A percentile compares a stretch with the other conserved stretches of the same genome.
Evolutionary conservation across 2,888 invertebrate species (phyloP).

Genomic region (Andricus quercusramuli): DNA sequence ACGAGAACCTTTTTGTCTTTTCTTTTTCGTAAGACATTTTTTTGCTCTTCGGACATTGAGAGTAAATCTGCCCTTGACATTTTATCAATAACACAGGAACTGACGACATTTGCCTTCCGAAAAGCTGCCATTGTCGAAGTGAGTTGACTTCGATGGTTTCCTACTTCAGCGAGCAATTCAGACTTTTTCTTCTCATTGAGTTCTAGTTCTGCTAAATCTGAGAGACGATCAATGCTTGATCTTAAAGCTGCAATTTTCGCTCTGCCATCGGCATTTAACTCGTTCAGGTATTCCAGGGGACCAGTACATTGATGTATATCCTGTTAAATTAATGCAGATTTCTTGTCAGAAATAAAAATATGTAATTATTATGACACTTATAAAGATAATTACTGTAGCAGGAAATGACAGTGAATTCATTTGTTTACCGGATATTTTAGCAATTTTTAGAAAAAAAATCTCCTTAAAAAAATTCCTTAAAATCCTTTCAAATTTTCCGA

Average conservation of each 20-base stretch:
- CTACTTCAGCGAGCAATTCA: conserved; percentile 83
- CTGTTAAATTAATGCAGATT: conserved; percentile 76
- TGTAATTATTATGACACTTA: background rate
- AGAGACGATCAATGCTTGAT: conserved; percentile 86
- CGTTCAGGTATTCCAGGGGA: conserved; percentile 85
- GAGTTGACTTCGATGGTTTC: conserved; percentile 85
- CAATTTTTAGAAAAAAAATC: no score
- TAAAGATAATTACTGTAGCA: background rate
- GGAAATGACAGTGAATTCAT: no score
- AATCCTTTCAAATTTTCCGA: no score
- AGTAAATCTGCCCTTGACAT: conserved; percentile 87
- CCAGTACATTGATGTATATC: conserved; percentile 88
- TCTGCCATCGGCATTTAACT: conserved; percentile 88
- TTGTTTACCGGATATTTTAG: no score
- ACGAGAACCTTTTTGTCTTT: conserved; percentile 84
- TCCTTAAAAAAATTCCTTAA: no score
- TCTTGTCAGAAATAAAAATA: conserved; percentile 37
- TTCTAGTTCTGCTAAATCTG: conserved; percentile 81
- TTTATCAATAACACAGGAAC: conserved; percentile 89
- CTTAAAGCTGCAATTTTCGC: conserved; percentile 84
- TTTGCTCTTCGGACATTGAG: conserved; percentile 80
- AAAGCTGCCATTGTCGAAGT: conserved; percentile 88
- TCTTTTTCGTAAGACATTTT: conserved; percentile 84
- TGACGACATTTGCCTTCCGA: conserved; percentile 89
- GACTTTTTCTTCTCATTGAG: conserved; percentile 83